A percentile compares a stretch with the other conserved stretches of the same genome.
Evolutionary conservation across 2,888 invertebrate species (phyloP).

Genomic region (Cenopis cana): DNA sequence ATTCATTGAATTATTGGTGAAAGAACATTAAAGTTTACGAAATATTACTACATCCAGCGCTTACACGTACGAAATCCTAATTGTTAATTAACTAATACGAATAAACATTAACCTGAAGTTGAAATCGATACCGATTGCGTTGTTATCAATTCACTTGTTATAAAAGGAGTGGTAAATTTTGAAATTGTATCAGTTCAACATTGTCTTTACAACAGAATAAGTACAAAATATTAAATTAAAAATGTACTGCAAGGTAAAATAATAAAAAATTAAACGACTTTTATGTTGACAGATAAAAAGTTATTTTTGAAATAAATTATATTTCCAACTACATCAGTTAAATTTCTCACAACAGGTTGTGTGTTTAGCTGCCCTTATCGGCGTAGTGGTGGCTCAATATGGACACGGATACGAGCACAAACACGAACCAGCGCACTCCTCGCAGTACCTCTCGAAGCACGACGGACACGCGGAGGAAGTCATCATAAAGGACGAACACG

Average conservation of each 20-base stretch:
- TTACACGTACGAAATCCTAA: not conserved
- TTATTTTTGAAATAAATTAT: not conserved
- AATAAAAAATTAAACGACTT: not conserved
- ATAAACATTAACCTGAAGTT: not conserved
- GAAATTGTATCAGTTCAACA: not conserved
- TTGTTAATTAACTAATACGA: not conserved
- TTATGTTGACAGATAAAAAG: too few species aligned
- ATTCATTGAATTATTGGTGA: not conserved
- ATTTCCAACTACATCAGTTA: not conserved
- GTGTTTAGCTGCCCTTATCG: slow-evolving; percentile 20
- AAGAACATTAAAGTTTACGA: not conserved
- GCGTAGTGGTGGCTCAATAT: slow-evolving; percentile 46
- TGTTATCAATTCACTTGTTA: not conserved
- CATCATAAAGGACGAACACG: slow-evolving; percentile 36
- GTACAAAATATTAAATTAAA: not conserved
- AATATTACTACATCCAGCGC: not conserved
- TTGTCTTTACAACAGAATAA: slow-evolving; percentile 4
- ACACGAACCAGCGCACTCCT: slow-evolving; percentile 64
- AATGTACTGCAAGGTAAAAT: not conserved
- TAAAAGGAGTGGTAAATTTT: not conserved
- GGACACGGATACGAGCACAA: slow-evolving; percentile 1
- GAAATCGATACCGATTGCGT: not conserved
- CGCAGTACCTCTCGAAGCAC: slow-evolving; percentile 69
- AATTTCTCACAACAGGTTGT: not conserved
- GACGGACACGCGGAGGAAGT: slow-evolving; percentile 65